phyloP scores from a whole-genome alignment of 2,888 invertebrate genomes.

The Erebia ligea region DNA sequence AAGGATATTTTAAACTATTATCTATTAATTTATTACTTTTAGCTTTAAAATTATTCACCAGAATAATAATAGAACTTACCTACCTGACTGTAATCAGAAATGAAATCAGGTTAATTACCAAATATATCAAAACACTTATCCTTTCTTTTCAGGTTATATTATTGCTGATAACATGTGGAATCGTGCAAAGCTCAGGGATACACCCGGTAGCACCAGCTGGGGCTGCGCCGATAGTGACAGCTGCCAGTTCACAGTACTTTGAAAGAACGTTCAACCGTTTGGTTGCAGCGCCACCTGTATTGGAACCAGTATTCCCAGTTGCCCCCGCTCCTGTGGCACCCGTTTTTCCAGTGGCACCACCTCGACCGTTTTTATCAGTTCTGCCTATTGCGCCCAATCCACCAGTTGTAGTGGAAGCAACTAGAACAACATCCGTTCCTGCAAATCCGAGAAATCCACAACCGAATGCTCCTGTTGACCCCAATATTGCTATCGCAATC shows the following conservation, averaged over 20 bases:
- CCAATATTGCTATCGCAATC: constrained; percentile 71
- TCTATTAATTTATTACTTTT: no score
- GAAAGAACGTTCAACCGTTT: constrained; percentile 85
- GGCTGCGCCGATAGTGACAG: constrained; percentile 83
- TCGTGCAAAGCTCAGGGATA: constrained; percentile 61
- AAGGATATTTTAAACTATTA: no score
- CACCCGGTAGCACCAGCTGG: constrained; percentile 49
- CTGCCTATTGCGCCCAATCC: constrained; percentile 34
- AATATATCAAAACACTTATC: background rate
- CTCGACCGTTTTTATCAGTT: constrained; percentile 29
- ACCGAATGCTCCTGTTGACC: constrained; percentile 53
- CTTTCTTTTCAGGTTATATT: constrained; percentile 59
- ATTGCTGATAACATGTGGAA: constrained; percentile 54
- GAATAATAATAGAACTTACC: background rate
- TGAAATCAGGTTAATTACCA: background rate
- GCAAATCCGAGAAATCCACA: constrained; percentile 45
- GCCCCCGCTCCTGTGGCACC: constrained; percentile 44
- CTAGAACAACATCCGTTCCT: constrained; percentile 40
- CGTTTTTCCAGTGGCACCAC: constrained; percentile 47
- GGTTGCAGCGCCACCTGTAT: constrained; percentile 58
- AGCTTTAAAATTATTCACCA: background rate
- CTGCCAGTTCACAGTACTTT: constrained; percentile 87
- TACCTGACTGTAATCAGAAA: background rate
- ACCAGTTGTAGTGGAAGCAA: constrained; percentile 43
- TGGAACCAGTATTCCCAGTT: constrained; percentile 48